These are phyloP conservation scores for Nyleta sp. DNA, from an alignment of 2,888 invertebrate genomes.

Conservation along the genomic window DNA sequence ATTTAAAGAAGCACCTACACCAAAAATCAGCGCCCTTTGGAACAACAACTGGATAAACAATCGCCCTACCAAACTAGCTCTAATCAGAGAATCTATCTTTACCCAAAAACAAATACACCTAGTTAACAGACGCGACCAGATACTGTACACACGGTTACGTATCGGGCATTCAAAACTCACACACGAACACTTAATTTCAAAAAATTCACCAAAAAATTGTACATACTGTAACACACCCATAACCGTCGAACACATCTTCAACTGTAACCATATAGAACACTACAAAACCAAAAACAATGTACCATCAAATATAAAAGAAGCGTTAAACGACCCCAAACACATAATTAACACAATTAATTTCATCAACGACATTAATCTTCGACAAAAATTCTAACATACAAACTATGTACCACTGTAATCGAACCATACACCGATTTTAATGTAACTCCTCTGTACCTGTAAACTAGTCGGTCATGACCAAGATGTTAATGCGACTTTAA, in stretches of 20 bases:
- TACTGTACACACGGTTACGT: slow-evolving; percentile 18
- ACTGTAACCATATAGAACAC: not conserved
- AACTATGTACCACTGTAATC: too few species aligned
- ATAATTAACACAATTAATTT: not conserved
- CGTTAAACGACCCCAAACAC: not conserved
- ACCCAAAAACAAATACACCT: slow-evolving; percentile 21
- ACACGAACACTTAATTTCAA: slow-evolving; percentile 21
- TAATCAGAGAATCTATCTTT: not conserved
- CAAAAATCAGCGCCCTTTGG: not conserved
- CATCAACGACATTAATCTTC: not conserved
- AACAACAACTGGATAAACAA: too few species aligned
- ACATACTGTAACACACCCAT: not conserved
- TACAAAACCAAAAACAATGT: not conserved
- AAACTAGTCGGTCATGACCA: slow-evolving; percentile 22
- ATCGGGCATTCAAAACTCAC: slow-evolving; percentile 22
- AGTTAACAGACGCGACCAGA: slow-evolving; percentile 17
- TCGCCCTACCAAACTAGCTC: not conserved
- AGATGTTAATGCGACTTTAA: slow-evolving; percentile 18
- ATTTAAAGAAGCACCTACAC: not conserved
- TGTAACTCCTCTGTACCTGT: not conserved
- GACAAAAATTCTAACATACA: not conserved
- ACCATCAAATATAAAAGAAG: not conserved
- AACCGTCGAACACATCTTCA: slow-evolving; percentile 10
- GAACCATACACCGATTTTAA: not conserved
- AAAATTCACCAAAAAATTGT: slow-evolving; percentile 1